A percentile compares a stretch with the other conserved stretches of the same genome.
phyloP scores from a whole-genome alignment of 64 coral and sea anemone genomes.

The Pachyseris speciosa region DNA sequence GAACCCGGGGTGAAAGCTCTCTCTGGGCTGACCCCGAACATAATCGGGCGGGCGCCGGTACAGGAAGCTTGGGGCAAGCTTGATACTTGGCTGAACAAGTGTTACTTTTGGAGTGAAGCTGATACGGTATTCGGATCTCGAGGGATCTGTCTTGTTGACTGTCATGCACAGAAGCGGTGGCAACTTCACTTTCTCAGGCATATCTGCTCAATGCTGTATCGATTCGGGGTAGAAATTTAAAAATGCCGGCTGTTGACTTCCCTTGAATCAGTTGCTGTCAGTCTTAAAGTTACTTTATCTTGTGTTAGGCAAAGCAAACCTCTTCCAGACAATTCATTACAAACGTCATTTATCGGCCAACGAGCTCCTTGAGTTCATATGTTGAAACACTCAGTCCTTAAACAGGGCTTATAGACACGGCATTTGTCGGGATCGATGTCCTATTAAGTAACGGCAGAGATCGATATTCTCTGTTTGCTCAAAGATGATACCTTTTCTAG shows the following conservation, averaged over 20 bases:
- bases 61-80: constrained; percentile 90
- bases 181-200: constrained; percentile 63
- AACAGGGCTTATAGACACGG: too few species aligned
- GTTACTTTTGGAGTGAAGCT: constrained; percentile 86
- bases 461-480: too few species aligned
- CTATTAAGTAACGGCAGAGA: too few species aligned
- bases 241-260: too few species aligned
- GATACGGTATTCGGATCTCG: constrained; percentile 69
- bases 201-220: background rate
- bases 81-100: constrained; percentile 63
- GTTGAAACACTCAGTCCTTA: too few species aligned
- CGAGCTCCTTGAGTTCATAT: too few species aligned
- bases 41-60: constrained; percentile 67
- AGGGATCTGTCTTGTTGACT: constrained; percentile 10
- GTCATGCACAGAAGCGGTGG: constrained; percentile 85
- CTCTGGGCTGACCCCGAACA: constrained; percentile 60
- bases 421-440: too few species aligned
- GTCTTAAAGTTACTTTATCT: too few species aligned
- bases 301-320: too few species aligned
- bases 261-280: too few species aligned
- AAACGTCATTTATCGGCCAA: too few species aligned
- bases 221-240: background rate
- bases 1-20: constrained; percentile 46
- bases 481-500: background rate
- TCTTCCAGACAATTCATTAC: too few species aligned